Base-by-base conservation (phyloP, 2,888 invertebrate species). In the Lasioglossum lativentre region DNA sequence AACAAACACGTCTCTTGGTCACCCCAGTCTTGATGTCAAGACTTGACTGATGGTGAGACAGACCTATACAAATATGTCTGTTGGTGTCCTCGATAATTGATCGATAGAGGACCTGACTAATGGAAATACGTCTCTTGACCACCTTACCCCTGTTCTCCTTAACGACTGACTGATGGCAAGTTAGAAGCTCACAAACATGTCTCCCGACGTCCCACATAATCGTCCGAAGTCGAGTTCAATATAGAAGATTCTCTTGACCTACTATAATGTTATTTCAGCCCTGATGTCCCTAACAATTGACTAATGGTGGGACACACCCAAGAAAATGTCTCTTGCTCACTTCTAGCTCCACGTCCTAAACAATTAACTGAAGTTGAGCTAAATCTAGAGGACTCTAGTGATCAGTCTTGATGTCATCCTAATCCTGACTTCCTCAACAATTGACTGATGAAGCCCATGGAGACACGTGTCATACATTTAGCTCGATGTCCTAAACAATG, bases 41-140 rank as follows among this genome's bases (percentile, higher is more conserved):
- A 59, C 1, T 27, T 59, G 59, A 59, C 14, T 59, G 59, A 59
- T 59, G 14, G 14, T 5, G 52, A 23, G 59, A 14, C 27, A 59
- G 59, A 14, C 59, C 59, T 27, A 27, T 14, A 27, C 59, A 59
- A 59, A 59, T 27, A 27, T 59, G 59, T 59, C 59, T 59, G 14
- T 27, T 27, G 59, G 14, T 59, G 59, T 59, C 27, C 59, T 27
- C n/a, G 14, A 59, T 59, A 59, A 59, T 59, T 59, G 59, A 56
- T 56, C 56, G 56, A 59, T 59, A 59, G 59, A 59, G n/a, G 27
- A 14, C 27, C 59, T 59, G 59, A 59, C 59, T 59, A 59, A 59
- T 59, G 59, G 59, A 59, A 59, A 27, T 27, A 27, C 12, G 27
- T 59, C 27, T 59, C 56, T 14, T 59, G 34, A n/a, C 72, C 72